Conservation (phyloP, 1,140 invertebrate genomes). For the Reticulitermes speratus region DNA sequence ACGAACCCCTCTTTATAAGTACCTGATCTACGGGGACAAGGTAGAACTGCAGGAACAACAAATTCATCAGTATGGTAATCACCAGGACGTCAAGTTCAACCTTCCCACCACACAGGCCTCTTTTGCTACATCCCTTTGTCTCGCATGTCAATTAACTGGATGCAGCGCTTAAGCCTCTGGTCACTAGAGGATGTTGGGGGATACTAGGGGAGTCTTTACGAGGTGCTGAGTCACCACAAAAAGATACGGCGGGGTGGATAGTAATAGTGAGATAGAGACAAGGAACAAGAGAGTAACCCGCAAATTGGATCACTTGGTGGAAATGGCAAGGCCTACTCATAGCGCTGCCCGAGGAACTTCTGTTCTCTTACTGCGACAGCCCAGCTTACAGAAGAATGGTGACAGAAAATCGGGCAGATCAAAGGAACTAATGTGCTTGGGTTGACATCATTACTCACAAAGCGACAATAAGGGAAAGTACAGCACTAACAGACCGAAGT, state of each 20-base stretch:
- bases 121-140: not conserved
- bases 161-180: not conserved
- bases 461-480: not conserved
- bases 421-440: not conserved
- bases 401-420: not conserved
- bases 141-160: conserved; percentile 1
- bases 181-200: not conserved
- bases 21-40: too few relatives aligned
- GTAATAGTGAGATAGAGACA: not conserved
- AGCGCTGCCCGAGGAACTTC: not conserved
- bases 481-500: not conserved
- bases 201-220: not conserved
- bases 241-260: not conserved
- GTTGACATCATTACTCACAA: not conserved
- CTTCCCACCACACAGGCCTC: not conserved
- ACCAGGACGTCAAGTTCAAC: not conserved
- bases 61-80: not conserved
- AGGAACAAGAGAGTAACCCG: not conserved
- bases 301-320: not conserved
- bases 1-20: too few relatives aligned
- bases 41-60: not conserved
- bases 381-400: not conserved
- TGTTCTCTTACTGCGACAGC: not conserved
- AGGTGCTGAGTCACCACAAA: not conserved
- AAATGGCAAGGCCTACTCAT: not conserved